phyloP scores from a whole-genome alignment of 1,140 invertebrate genomes.

The Leptonema lineaticorne region DNA sequence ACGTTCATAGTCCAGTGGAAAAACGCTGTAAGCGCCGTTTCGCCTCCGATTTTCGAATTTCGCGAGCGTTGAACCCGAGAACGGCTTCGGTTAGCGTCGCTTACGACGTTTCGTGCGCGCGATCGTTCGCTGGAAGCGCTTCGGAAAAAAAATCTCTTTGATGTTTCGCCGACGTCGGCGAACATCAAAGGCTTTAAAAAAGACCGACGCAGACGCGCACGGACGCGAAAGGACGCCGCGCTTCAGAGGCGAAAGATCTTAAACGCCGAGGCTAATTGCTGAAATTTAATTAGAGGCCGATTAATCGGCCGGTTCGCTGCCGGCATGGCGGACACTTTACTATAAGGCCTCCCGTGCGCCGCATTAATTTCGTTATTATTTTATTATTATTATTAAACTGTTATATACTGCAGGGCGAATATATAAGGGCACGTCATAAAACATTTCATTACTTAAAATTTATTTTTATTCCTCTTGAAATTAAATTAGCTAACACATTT shows the following conservation, averaged over 20 bases:
- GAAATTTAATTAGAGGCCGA: slow-evolving; percentile 16
- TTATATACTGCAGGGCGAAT: too few relatives aligned
- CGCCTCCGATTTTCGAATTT: neutral
- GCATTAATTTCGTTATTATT: too few relatives aligned
- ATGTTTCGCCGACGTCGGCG: slow-evolving; percentile 15
- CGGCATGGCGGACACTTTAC: slow-evolving; percentile 7
- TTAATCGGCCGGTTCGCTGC: slow-evolving; percentile 12
- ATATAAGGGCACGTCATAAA: too few relatives aligned
- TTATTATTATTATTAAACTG: too few relatives aligned
- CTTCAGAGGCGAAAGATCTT: neutral
- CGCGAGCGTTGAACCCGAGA: neutral
- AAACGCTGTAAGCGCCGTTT: neutral
- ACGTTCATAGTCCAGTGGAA: neutral
- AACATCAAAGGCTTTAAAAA: slow-evolving; percentile 32
- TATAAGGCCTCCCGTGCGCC: neutral
- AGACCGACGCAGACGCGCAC: slow-evolving; percentile 8
- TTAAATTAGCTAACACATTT: too few relatives aligned
- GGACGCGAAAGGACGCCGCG: neutral
- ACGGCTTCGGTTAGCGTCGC: neutral
- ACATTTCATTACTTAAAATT: too few relatives aligned
- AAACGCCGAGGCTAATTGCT: neutral
- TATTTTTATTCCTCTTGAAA: too few relatives aligned
- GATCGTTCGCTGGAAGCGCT: too few relatives aligned
- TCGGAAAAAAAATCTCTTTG: slow-evolving; percentile 4
- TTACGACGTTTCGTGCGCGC: neutral